Percentiles rank a stretch among this genome's conserved stretches.
These are phyloP conservation scores for Eilema depressum DNA, from an alignment of 2,888 invertebrate genomes.

Conservation along the genomic window DNA sequence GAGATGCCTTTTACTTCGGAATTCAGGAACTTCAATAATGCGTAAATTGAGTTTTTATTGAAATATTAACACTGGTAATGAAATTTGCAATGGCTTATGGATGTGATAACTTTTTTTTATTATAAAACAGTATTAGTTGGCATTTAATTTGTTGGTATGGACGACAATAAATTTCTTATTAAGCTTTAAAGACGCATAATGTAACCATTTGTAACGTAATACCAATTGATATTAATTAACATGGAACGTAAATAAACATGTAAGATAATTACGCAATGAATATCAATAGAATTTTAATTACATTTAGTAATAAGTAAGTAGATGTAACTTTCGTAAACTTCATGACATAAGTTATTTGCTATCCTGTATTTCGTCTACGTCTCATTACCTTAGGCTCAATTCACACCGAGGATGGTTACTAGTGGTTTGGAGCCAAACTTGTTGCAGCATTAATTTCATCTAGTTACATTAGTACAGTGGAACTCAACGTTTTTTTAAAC, in stretches of 20 bases:
- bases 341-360: conserved; percentile 22
- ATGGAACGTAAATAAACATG: conserved; percentile 35
- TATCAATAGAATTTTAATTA: conserved; percentile 20
- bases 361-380: background rate
- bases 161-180: conserved; percentile 50
- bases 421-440: background rate
- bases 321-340: conserved; percentile 25
- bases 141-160: conserved; percentile 67
- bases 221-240: conserved; percentile 30
- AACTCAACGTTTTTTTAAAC: no score
- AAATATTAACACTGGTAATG: conserved; percentile 6
- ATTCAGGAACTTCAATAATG: conserved; percentile 46
- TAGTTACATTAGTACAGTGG: no score
- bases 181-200: conserved; percentile 49
- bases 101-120: conserved; percentile 53
- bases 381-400: background rate
- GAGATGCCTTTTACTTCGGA: conserved; percentile 73
- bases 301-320: conserved; percentile 35
- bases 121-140: conserved; percentile 79
- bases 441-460: no score
- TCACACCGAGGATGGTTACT: background rate
- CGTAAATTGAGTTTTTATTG: background rate
- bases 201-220: conserved; percentile 30
- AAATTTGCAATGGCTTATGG: conserved; percentile 54
- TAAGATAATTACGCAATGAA: conserved; percentile 35